phyloP scores from a whole-genome alignment of 2,797 vertebrate genomes.

The Australoheros facetus region DNA sequence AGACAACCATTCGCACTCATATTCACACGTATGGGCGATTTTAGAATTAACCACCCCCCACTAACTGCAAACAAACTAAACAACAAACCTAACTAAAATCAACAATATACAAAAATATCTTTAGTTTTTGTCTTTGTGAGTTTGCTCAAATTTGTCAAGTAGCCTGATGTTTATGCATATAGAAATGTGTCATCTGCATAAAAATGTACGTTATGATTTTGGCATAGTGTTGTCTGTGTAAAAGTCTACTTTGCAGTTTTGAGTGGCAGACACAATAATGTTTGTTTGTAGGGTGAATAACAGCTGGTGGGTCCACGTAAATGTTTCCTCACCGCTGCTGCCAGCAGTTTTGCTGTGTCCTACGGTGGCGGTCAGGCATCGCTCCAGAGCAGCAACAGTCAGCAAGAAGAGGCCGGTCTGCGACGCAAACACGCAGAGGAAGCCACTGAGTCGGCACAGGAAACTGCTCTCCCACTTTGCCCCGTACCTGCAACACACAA shows the following conservation, averaged over 20 bases:
- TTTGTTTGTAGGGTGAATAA: neutral
- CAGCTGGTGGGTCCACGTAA: neutral
- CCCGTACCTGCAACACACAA: slow-evolving; percentile 74
- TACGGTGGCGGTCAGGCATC: slow-evolving; percentile 74
- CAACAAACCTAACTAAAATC: neutral
- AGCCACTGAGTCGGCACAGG: slow-evolving; percentile 86
- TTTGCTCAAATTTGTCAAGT: neutral
- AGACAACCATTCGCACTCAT: no score
- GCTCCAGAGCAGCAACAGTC: slow-evolving; percentile 87
- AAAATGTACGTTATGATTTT: neutral
- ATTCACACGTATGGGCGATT: no score
- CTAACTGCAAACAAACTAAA: neutral
- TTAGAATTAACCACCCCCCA: no score
- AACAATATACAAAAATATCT: neutral
- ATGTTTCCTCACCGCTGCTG: slow-evolving; percentile 39
- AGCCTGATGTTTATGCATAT: neutral
- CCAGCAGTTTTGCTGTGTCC: slow-evolving; percentile 67
- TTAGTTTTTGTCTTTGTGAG: neutral
- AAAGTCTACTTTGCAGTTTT: neutral
- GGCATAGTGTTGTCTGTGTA: neutral
- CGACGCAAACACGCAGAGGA: slow-evolving; percentile 88
- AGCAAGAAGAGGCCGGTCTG: slow-evolving; percentile 91
- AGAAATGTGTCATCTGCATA: neutral
- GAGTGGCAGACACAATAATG: neutral
- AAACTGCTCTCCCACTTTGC: slow-evolving; percentile 88